These are phyloP conservation scores for Porphyrio hochstetteri DNA, from an alignment of 2,113 vertebrate genomes.

Conservation along the genomic window DNA sequence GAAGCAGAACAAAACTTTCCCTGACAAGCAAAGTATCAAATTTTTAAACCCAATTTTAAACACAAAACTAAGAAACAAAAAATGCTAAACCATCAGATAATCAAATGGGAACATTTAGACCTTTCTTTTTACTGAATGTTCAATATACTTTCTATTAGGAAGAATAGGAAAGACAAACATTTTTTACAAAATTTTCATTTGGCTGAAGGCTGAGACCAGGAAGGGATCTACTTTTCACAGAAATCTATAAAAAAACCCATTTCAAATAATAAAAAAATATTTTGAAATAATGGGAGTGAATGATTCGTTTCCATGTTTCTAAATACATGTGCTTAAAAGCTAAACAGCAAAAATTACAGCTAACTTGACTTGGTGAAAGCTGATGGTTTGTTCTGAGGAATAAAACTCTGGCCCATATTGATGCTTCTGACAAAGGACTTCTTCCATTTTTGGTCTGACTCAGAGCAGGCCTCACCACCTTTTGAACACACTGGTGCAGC, in stretches of 20 bases:
- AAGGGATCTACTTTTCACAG: neutral
- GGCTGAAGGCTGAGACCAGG: neutral
- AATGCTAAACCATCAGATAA: neutral
- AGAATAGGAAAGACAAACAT: neutral
- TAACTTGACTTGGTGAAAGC: neutral
- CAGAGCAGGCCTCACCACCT: neutral
- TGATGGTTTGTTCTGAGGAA: neutral
- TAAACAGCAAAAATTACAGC: neutral
- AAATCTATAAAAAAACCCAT: neutral
- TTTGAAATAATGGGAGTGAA: neutral
- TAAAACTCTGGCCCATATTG: neutral
- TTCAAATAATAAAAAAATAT: neutral
- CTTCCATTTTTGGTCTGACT: neutral
- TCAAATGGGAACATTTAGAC: neutral
- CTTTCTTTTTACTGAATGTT: neutral
- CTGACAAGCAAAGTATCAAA: neutral
- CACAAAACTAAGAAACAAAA: neutral
- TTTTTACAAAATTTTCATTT: neutral
- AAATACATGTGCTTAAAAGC: neutral
- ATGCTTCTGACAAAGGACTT: neutral
- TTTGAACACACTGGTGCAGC: neutral
- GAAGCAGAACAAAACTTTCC: neutral
- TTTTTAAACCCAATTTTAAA: too few relatives aligned
- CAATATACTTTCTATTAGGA: neutral
- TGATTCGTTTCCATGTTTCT: neutral